A percentile compares a stretch with the other conserved stretches of the same genome.
Evolutionary conservation across 2,888 invertebrate genomes (phyloP).

Genomic region (Lypha dubia): DNA sequence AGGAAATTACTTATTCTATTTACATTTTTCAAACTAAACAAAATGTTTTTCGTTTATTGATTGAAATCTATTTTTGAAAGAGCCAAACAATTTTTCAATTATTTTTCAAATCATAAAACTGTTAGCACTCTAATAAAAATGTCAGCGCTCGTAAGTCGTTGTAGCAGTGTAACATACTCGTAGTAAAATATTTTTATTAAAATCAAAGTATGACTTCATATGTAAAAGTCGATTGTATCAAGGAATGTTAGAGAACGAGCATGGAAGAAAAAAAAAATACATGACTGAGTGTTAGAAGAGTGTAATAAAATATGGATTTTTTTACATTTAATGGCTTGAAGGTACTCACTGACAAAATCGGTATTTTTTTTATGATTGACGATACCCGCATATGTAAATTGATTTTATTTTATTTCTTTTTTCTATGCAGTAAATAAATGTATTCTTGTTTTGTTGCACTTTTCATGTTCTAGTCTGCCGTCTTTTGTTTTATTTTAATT

Average conservation of each 20-base stretch:
- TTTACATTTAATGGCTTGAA: neutral
- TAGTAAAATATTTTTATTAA: neutral
- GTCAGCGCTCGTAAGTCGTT: neutral
- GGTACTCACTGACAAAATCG: neutral
- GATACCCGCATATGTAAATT: constrained; percentile 62
- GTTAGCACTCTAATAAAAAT: neutral
- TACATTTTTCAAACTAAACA: no score
- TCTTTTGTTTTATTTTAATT: neutral
- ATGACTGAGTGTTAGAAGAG: constrained; percentile 14
- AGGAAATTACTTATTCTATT: no score
- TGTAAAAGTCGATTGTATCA: constrained; percentile 9
- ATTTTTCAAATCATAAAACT: neutral
- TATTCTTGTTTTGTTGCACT: constrained; percentile 4
- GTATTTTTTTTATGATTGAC: constrained; percentile 55
- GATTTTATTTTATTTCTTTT: no score
- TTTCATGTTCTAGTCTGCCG: neutral
- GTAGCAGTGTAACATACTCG: neutral
- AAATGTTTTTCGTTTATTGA: no score
- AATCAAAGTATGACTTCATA: constrained; percentile 57
- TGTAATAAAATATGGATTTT: neutral
- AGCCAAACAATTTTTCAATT: neutral
- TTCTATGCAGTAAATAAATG: constrained; percentile 38
- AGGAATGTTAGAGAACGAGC: constrained; percentile 15
- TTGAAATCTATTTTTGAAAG: neutral
- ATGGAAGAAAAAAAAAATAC: constrained; percentile 27